Evolutionary conservation across 2,888 invertebrate species (phyloP), one percentile per base, ranked within the genome.

Genomic region (Ceratothoa steindachneri): DNA sequence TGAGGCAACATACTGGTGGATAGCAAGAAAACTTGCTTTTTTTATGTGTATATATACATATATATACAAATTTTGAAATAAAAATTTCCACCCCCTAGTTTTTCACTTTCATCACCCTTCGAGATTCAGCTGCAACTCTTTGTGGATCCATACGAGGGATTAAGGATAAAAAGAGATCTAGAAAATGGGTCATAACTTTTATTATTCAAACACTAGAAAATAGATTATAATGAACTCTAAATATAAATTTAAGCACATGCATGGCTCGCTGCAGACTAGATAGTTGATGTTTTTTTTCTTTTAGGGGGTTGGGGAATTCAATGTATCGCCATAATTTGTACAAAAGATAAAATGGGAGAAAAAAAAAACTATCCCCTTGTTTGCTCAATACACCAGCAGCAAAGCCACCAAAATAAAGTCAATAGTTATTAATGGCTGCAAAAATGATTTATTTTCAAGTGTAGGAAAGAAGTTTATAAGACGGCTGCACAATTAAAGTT

Each of bases 201-300:
- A 60, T 60, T 60, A 60, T 60, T 60, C 60, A 60, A 60, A 60
- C 60, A 60, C 60, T 60, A 60, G 60, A 60, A 60, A 60, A 60
- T 60, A 60, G 60, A 60, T 60, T 60, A 60, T 60, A 60, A 60
- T 60, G 60, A 60, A 60, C 24, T 24, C 60, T 60, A 60, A 60
- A 60, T 60, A 60, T 3, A 60, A 60, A 60, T 60, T 60, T 60
- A 60, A 60, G 60, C 60, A 60, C 60, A 60, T 41, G 24, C n/a
- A 24, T 60, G 60, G 60, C 60, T 60, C 60, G 60, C 60, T 60
- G 60, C 60, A 60, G 60, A 60, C 60, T 60, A 60, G 60, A 60
- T 60, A 60, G n/a, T 15, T 60, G 60, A 60, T 60, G 19, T 60
- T 60, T 60, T 60, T 24, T 22, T 60, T 60, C 19, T 9, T 41